Evolutionary conservation across 2,888 invertebrate species (phyloP).

Genomic region (Teleiodes luculella): DNA sequence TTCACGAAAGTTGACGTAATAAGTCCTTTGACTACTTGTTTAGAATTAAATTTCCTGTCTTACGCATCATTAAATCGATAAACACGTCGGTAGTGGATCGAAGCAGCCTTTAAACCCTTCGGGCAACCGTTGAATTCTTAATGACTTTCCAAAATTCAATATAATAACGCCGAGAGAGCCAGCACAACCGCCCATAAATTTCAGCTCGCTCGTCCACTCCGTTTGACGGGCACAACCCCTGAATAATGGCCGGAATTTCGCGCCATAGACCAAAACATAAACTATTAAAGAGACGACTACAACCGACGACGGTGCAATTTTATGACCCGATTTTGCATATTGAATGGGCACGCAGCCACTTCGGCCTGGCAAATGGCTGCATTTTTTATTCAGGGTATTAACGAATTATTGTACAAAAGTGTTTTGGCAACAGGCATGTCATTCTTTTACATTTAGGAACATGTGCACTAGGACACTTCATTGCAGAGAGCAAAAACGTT

Average conservation of each 20-base stretch:
- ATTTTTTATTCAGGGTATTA: slow-evolving; percentile 33
- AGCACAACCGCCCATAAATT: slow-evolving; percentile 44
- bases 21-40: too few species aligned
- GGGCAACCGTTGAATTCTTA: slow-evolving; percentile 26
- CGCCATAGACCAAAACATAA: slow-evolving; percentile 56
- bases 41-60: neutral
- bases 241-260: slow-evolving; percentile 63
- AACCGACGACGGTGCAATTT: slow-evolving; percentile 44
- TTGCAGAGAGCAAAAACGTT: neutral
- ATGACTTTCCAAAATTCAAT: slow-evolving; percentile 33
- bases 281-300: slow-evolving; percentile 54
- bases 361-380: slow-evolving; percentile 37
- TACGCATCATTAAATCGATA: slow-evolving; percentile 8
- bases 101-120: slow-evolving; percentile 14
- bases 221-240: slow-evolving; percentile 52
- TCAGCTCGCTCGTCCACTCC: slow-evolving; percentile 44
- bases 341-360: slow-evolving; percentile 35
- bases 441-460: neutral
- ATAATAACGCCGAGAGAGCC: slow-evolving; percentile 26
- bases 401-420: slow-evolving; percentile 24
- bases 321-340: slow-evolving; percentile 54
- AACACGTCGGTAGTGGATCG: neutral
- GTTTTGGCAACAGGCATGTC: slow-evolving; percentile 4
- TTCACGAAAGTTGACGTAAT: too few species aligned
- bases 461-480: too few species aligned